Percentiles rank a stretch among this genome's conserved stretches.
Conservation (phyloP, 1,140 invertebrate species). For the Probaryconus sp. region DNA sequence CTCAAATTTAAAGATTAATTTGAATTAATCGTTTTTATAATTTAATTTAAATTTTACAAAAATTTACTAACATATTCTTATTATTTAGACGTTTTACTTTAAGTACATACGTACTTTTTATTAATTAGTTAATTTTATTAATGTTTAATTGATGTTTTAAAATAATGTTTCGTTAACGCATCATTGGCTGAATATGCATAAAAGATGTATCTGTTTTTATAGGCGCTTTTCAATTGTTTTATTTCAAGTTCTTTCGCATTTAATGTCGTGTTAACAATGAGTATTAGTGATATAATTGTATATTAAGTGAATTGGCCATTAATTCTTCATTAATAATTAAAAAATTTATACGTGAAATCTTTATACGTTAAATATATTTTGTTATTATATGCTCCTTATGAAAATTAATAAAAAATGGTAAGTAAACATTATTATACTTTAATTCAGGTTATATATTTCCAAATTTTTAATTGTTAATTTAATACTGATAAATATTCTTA, state of each 20-base stretch:
- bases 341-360: constrained; percentile 1
- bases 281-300: neutral
- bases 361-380: no score
- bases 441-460: neutral
- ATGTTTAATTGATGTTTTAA: constrained; percentile 5
- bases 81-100: neutral
- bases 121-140: constrained; percentile 4
- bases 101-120: constrained; percentile 7
- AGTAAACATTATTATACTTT: constrained; percentile 5
- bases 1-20: neutral
- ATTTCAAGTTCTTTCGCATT: no score
- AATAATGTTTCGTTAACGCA: constrained; percentile 5
- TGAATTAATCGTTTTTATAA: neutral
- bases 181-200: neutral
- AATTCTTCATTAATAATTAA: no score
- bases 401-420: constrained; percentile 4
- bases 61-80: neutral
- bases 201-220: constrained; percentile 3
- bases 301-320: neutral
- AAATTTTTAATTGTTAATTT: neutral
- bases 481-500: constrained; percentile 1
- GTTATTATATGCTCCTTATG: neutral
- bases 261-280: no score
- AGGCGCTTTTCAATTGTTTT: neutral
- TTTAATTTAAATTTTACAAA: neutral